These are phyloP conservation scores for Jacana jacana DNA, from an alignment of 2,113 vertebrate species.

Conservation along the genomic window DNA sequence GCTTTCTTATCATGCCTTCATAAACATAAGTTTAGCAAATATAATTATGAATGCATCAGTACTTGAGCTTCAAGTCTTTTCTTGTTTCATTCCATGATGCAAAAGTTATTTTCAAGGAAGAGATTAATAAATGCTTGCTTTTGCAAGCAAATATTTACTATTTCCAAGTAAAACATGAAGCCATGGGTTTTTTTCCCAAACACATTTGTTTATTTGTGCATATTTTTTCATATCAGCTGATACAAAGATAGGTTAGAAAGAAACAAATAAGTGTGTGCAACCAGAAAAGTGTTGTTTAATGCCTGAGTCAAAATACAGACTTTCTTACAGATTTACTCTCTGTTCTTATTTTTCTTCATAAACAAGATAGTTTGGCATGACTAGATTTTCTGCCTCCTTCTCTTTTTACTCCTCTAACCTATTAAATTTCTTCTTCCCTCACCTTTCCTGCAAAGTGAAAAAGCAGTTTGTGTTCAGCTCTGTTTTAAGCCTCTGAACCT, in stretches of 20 bases:
- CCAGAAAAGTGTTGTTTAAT: neutral
- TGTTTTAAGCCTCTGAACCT: constrained; percentile 15
- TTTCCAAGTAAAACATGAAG: neutral
- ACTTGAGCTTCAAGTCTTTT: neutral
- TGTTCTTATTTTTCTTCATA: neutral
- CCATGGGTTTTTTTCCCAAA: accelerated
- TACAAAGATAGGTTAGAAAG: neutral
- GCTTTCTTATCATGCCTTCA: neutral
- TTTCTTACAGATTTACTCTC: neutral
- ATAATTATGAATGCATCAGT: neutral
- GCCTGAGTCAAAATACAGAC: neutral
- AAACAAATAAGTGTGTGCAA: neutral
- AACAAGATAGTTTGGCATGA: neutral
- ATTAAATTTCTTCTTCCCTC: neutral
- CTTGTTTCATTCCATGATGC: neutral
- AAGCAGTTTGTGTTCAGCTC: neutral
- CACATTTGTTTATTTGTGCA: neutral
- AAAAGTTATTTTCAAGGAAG: neutral
- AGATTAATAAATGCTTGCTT: neutral
- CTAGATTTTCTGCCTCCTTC: neutral
- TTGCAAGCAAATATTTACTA: neutral
- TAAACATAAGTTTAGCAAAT: neutral
- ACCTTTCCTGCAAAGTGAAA: neutral
- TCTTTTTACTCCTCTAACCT: neutral
- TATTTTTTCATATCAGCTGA: neutral